Base-by-base conservation (phyloP, 2,113 vertebrate genomes). In the Chloebia gouldiae region DNA sequence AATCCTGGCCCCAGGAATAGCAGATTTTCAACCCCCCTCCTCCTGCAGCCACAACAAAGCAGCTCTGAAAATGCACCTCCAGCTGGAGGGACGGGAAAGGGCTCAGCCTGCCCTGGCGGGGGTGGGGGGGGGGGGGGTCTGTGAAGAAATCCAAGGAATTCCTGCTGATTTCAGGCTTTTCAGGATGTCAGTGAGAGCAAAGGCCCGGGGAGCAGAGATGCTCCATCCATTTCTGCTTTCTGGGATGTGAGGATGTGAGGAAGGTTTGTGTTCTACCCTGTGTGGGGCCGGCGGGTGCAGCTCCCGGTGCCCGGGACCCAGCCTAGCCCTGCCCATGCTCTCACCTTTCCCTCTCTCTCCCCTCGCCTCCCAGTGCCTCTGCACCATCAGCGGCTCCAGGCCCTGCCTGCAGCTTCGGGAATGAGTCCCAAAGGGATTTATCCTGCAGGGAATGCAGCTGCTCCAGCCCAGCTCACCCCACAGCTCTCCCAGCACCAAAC, bases 241-340 rank as follows among this genome's bases (percentile, higher is more conserved):
- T 27, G 60, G 35, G 49, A 31, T 0, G 1, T 8, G 47, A 33
- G 35, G 49, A 31, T 0, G 1, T 8, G 47, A 33, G 45, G 50
- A 33, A 81, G 56, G 50, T n/a, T 56, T 30, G 6, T 37, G 35
- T 11, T 20, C 31, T 11, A 0, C 6, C n/a, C 40, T 47, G 27
- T 3, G 1, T 11, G 64, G 40, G 15, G 49, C 15, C 10, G 21
- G 13, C 16, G 53, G 30, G 53, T 49, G 53, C 72, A 92, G 73
- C 44, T 40, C 16, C 13, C 11, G 2, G 37, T 7, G 28, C 3
- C 49, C 42, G 49, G 19, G 23, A 73, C 40, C 40, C 81, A 15
- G 21, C 31, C 31, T 27, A 15, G 20, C 42, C 27, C 31, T 6
- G 2, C 30, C 5, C 35, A 9, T 1, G 2, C 27, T 42, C 81